Percentiles rank a stretch among this genome's conserved stretches.
Conservation (phyloP, 2,113 vertebrate species). For the Boleophthalmus pectinirostris region DNA sequence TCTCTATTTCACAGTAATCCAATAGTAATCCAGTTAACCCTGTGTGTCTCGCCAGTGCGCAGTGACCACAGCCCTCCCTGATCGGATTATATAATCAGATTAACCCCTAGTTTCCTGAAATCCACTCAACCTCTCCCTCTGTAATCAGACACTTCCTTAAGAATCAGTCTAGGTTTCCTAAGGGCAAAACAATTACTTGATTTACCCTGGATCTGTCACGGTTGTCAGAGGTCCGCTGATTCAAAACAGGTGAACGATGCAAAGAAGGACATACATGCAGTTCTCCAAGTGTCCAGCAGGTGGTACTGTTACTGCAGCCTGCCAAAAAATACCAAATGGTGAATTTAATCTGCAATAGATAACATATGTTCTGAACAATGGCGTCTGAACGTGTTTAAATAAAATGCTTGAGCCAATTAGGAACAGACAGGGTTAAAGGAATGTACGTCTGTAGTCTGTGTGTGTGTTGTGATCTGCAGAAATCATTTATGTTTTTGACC, state of each 20-base stretch:
- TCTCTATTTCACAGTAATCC: constrained; percentile 10
- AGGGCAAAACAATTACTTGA: constrained; percentile 1
- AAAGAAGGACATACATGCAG: background rate
- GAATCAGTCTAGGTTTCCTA: constrained; percentile 16
- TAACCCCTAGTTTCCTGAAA: constrained; percentile 51
- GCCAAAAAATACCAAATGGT: background rate
- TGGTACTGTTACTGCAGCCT: constrained; percentile 50
- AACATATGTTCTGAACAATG: background rate
- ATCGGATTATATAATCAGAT: constrained; percentile 53
- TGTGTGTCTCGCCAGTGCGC: constrained; percentile 21
- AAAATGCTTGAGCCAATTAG: background rate
- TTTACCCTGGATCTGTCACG: constrained; percentile 28
- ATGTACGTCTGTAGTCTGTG: background rate
- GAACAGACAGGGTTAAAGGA: background rate
- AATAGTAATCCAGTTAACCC: constrained; percentile 25
- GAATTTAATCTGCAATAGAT: background rate
- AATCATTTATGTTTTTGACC: background rate
- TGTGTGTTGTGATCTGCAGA: background rate
- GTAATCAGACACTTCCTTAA: constrained; percentile 51
- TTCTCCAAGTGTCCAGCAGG: constrained; percentile 56
- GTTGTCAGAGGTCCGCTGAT: background rate
- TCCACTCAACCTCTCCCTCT: background rate
- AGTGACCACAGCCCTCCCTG: background rate
- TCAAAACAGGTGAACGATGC: constrained; percentile 16
- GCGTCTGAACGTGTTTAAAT: background rate